phyloP scores from a whole-genome alignment of 2,113 vertebrate genomes.

The Bambusicola thoracicus region DNA sequence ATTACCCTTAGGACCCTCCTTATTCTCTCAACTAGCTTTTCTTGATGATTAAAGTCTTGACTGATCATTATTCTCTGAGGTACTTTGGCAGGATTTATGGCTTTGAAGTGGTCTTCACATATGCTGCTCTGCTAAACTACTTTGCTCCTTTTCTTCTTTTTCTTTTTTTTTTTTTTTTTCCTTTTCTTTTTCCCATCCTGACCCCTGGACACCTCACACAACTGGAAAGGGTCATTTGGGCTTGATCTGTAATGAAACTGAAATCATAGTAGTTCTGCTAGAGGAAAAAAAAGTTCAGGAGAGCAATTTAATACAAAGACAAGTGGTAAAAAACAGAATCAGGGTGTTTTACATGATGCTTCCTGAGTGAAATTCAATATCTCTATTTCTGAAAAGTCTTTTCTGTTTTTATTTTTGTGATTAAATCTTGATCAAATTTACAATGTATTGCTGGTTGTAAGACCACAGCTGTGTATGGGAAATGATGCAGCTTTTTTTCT shows the following conservation, averaged over 20 bases:
- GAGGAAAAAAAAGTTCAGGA: background rate
- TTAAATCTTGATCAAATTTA: background rate
- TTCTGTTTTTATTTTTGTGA: background rate
- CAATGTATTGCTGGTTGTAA: background rate
- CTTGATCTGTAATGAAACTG: conserved; percentile 23
- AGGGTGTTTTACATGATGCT: background rate
- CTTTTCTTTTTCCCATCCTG: background rate
- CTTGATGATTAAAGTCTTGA: conserved; percentile 76
- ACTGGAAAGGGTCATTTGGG: background rate
- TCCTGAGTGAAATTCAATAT: conserved; percentile 12
- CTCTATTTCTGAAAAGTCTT: conserved; percentile 25
- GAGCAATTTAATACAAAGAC: background rate
- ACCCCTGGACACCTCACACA: background rate
- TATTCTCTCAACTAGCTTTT: conserved; percentile 57
- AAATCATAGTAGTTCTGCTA: conserved; percentile 14
- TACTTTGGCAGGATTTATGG: conserved; percentile 64
- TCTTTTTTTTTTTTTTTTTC: background rate
- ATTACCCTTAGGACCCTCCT: conserved; percentile 61
- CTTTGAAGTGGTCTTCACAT: conserved; percentile 61
- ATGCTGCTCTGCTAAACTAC: conserved; percentile 12
- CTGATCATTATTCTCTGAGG: conserved; percentile 59
- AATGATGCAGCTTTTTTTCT: background rate
- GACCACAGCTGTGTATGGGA: background rate
- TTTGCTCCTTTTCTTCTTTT: background rate
- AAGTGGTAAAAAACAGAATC: background rate